Evolutionary conservation across 35 echinoderm and acorn worm genomes (phyloP).

Genomic region (Lytechinus pictus): DNA sequence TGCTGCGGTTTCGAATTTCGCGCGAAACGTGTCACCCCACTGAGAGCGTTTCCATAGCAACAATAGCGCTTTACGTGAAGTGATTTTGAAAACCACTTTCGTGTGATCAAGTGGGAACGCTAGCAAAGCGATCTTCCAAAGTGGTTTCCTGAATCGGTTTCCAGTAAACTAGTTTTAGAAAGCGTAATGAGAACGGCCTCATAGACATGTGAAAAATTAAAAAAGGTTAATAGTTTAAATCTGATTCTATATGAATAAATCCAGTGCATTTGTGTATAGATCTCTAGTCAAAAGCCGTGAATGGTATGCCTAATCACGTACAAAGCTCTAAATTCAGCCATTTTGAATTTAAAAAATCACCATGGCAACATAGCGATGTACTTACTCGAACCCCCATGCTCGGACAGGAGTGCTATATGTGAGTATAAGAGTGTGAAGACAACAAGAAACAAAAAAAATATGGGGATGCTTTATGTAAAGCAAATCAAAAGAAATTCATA

Average conservation of each 20-base stretch:
- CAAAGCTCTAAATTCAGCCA: conserved; percentile 24
- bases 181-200: no score
- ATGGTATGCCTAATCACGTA: not conserved
- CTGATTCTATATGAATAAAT: not conserved
- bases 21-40: no score
- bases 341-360: conserved; percentile 24
- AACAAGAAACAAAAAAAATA: not conserved
- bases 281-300: not conserved
- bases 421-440: conserved; percentile 19
- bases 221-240: not conserved
- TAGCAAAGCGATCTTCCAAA: no score
- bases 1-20: no score
- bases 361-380: conserved; percentile 61
- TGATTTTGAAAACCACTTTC: no score
- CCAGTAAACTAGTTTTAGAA: no score
- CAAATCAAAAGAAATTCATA: conserved; percentile 20
- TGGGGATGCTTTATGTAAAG: not conserved
- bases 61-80: no score
- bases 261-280: not conserved
- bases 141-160: no score
- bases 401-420: conserved; percentile 66
- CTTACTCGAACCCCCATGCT: conserved; percentile 80
- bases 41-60: no score
- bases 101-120: no score
- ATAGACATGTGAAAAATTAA: not conserved